These are phyloP conservation scores for Liodrosophila aerea DNA, from an alignment of 2,888 invertebrate species.

Conservation along the genomic window DNA sequence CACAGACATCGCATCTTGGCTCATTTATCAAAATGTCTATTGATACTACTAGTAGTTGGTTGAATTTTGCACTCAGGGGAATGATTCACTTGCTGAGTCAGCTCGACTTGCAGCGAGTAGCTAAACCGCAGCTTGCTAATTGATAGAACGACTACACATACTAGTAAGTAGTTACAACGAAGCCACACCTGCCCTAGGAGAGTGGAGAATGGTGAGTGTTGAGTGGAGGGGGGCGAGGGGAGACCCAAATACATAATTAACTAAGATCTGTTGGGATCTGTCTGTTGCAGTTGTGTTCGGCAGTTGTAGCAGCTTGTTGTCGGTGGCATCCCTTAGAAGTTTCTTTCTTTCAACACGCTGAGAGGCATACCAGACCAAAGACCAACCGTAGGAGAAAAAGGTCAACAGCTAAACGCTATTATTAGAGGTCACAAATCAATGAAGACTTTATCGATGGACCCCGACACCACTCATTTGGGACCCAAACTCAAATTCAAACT, in stretches of 20 bases:
- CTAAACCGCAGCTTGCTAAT: conserved; percentile 56
- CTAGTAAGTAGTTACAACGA: too few relatives aligned
- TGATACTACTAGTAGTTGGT: conserved; percentile 55
- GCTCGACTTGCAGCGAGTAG: conserved; percentile 24
- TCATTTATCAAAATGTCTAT: conserved; percentile 75
- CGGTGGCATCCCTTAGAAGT: conserved; percentile 74
- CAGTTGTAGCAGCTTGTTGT: conserved; percentile 16
- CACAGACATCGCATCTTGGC: conserved; percentile 37
- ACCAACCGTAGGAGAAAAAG: conserved; percentile 43
- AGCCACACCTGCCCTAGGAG: conserved; percentile 44
- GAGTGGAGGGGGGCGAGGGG: neutral
- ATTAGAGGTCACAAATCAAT: conserved; percentile 79
- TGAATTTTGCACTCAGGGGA: conserved; percentile 47
- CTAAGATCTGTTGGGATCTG: conserved; percentile 16
- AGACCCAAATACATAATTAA: conserved; percentile 61
- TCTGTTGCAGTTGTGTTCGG: conserved; percentile 28
- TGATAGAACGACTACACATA: conserved; percentile 39
- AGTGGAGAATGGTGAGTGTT: too few relatives aligned
- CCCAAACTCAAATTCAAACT: conserved; percentile 2
- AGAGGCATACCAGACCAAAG: conserved; percentile 21
- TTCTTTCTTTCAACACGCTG: conserved; percentile 38
- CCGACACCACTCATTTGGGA: conserved; percentile 50
- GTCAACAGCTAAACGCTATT: conserved; percentile 75
- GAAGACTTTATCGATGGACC: conserved; percentile 73
- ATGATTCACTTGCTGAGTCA: conserved; percentile 63